Percentiles rank a stretch among this genome's conserved stretches.
phyloP scores from a whole-genome alignment of 2,797 vertebrate species.

The Notamacropus eugenii region DNA sequence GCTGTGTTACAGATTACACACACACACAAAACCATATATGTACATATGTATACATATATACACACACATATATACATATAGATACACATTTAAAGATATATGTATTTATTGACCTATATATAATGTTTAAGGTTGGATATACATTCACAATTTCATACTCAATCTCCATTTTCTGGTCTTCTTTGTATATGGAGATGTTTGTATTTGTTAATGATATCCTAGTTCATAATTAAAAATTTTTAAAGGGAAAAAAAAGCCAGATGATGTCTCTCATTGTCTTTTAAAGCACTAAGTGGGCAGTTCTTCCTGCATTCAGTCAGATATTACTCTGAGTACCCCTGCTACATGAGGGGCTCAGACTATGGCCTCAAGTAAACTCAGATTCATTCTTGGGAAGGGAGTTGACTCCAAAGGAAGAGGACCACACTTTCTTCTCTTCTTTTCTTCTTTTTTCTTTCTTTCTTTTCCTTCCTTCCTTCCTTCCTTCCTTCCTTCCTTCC shows the following conservation, averaged over 20 bases:
- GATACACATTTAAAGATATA: neutral
- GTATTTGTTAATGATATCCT: neutral
- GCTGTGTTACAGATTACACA: neutral
- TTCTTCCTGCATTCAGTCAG: neutral
- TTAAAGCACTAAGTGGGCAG: neutral
- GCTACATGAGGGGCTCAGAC: neutral
- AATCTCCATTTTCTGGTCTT: neutral
- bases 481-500: neutral
- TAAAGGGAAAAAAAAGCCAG: neutral
- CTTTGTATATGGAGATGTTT: neutral
- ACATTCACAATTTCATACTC: neutral
- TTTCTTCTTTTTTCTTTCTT: accelerated
- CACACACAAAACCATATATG: neutral
- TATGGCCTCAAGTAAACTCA: neutral
- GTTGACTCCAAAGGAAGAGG: neutral
- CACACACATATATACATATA: neutral
- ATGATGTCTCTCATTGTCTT: neutral
- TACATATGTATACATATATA: neutral
- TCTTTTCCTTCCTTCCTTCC: neutral
- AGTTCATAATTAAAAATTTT: neutral
- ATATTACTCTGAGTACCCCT: neutral
- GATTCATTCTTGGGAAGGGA: neutral
- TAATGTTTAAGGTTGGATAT: neutral
- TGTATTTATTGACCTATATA: neutral
- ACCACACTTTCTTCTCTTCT: neutral